phyloP scores from a whole-genome alignment of 2,797 vertebrate genomes.

The Etheostoma perlongum region DNA sequence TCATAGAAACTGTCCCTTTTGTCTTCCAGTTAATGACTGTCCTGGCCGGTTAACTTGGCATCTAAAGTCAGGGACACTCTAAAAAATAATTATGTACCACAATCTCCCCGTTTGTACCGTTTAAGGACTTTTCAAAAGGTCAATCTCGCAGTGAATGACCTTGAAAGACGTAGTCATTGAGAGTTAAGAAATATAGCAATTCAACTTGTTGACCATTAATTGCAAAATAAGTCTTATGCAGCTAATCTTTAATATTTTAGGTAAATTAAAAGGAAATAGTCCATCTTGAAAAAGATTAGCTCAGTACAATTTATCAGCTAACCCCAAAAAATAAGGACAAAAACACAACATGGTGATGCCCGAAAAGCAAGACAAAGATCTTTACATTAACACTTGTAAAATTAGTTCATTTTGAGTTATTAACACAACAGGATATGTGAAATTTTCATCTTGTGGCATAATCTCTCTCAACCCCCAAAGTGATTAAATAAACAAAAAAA shows the following conservation, averaged over 20 bases:
- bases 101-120: constrained; percentile 18
- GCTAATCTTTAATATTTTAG: neutral
- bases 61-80: constrained; percentile 3
- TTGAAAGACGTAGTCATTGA: neutral
- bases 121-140: constrained; percentile 9
- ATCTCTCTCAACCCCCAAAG: neutral
- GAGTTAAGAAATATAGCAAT: constrained; percentile 7
- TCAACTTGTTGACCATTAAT: constrained; percentile 3
- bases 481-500: neutral
- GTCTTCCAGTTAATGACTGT: neutral
- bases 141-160: neutral
- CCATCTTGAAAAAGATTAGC: neutral
- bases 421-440: neutral
- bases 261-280: neutral
- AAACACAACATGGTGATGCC: neutral
- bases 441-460: neutral
- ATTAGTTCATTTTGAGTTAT: neutral
- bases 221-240: neutral
- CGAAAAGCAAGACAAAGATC: neutral
- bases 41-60: constrained; percentile 16
- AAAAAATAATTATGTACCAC: constrained; percentile 21
- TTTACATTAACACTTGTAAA: neutral
- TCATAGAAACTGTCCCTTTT: neutral
- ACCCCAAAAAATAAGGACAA: neutral
- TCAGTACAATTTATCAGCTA: neutral